Evolutionary conservation across 2,797 vertebrate species (phyloP).

Genomic region (Babyrousa celebensis): DNA sequence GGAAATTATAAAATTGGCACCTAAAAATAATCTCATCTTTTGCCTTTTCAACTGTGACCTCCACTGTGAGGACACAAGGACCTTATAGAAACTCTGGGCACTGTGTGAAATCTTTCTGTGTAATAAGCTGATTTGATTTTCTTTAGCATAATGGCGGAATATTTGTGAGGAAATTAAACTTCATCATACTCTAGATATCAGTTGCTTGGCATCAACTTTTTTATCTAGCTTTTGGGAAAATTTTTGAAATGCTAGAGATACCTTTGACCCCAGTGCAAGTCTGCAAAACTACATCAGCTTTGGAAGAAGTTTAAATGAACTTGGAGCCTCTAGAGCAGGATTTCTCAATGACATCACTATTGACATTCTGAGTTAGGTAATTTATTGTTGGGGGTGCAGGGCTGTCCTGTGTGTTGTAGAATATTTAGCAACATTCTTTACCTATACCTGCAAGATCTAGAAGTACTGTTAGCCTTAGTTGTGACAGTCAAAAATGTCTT

Average conservation of each 20-base stretch:
- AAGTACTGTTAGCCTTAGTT: not conserved
- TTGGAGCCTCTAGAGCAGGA: not conserved
- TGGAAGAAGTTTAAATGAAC: conserved; percentile 48
- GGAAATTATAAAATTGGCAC: conserved; percentile 85
- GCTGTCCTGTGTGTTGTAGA: not conserved
- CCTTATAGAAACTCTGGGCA: conserved; percentile 9
- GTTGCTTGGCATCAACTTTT: conserved; percentile 18
- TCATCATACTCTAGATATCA: not conserved
- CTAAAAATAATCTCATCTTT: conserved; percentile 77
- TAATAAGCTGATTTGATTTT: conserved; percentile 67
- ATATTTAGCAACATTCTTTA: not conserved
- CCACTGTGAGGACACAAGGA: conserved; percentile 54
- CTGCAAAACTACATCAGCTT: conserved; percentile 41
- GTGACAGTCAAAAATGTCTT: not conserved
- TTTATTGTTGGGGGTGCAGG: not conserved
- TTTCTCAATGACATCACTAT: not conserved
- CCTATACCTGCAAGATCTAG: not conserved
- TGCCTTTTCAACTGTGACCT: conserved; percentile 65
- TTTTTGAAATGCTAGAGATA: conserved; percentile 40
- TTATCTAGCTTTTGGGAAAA: conserved; percentile 13
- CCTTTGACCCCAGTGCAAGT: conserved; percentile 51
- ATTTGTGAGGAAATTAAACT: conserved; percentile 84
- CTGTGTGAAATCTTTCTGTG: conserved; percentile 60
- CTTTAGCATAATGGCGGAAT: conserved; percentile 58
- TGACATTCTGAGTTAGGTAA: not conserved